Conservation (phyloP, 2,888 invertebrate species). For the Carpatolechia fugitivella region DNA sequence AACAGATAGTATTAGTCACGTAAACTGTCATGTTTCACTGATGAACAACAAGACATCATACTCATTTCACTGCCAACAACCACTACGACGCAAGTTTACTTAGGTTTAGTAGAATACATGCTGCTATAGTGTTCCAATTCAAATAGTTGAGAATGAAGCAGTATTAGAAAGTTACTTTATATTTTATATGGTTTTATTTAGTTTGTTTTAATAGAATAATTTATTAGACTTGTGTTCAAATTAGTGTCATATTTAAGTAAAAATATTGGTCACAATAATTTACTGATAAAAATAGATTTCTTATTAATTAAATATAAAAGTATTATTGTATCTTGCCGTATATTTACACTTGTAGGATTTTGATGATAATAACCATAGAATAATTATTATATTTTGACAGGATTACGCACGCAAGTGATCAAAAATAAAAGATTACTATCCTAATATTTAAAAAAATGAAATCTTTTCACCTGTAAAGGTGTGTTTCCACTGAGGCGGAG, state of each 20-base stretch:
- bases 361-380: neutral
- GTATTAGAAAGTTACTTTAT: conserved; percentile 1
- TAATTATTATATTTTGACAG: neutral
- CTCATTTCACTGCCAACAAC: too few species aligned
- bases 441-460: too few species aligned
- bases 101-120: too few species aligned
- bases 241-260: conserved; percentile 70
- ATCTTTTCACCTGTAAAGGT: too few species aligned
- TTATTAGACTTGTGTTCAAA: conserved; percentile 72
- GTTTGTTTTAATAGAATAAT: conserved; percentile 29
- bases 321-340: conserved; percentile 59
- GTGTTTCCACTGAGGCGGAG: too few species aligned
- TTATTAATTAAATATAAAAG: conserved; percentile 29
- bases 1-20: too few species aligned
- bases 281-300: conserved; percentile 4
- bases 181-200: neutral
- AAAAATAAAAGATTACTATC: too few species aligned
- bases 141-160: neutral
- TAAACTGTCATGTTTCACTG: too few species aligned
- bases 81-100: too few species aligned
- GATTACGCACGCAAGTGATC: too few species aligned
- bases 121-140: too few species aligned
- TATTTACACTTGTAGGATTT: neutral
- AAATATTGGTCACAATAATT: conserved; percentile 53
- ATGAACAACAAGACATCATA: too few species aligned